Base-by-base conservation (phyloP, 2,888 invertebrate genomes). In the Myathropa florea region DNA sequence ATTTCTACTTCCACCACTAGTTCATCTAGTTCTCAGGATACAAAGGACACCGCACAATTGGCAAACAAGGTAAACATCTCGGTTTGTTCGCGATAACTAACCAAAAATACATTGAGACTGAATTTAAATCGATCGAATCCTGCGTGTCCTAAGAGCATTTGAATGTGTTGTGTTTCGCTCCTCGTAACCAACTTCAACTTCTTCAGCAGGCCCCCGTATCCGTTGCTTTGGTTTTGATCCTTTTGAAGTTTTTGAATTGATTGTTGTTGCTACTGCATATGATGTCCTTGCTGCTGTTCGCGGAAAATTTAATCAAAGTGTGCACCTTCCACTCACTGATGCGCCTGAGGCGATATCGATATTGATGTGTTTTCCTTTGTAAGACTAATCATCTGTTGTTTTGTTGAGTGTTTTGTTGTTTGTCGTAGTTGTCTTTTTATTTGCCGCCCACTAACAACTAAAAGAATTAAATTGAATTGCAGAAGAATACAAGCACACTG, bases 111-210 rank as follows among this genome's bases (percentile, higher is more conserved):
- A 57, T 23, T 10, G 53, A 53, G 24, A 57, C 12, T 12, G 24
- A 80, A 63, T 7, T 10, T 21, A 64, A 59, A 71, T n/a, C n/a
- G n/a, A 67, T 63, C n/a, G 18, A 61, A 21, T 78, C 83, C 86
- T 86, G 78, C 75, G 86, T 86, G 86, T 86, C 86, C 86, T 86
- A 78, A 86, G 70, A 86, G 83, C 86, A 80, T 84, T 84, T 81
- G 80, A 71, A 60, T 46, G 28, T 75, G 33, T 73, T 79, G 65
- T 71, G 23, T 75, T 26, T 65, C 78, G 64, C 64, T 71, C 26
- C 21, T 53, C 59, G n/a, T n/a, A n/a, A n/a, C n/a, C n/a, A n/a
- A n/a, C n/a, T n/a, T n/a, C n/a, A n/a, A n/a, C 55, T 55, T 70
- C 24, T 14, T 7, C n/a, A 2, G 2, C 46, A n/a, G n/a, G n/a